Conservation (phyloP, 2,888 invertebrate genomes). For the Campoplex nolae region DNA sequence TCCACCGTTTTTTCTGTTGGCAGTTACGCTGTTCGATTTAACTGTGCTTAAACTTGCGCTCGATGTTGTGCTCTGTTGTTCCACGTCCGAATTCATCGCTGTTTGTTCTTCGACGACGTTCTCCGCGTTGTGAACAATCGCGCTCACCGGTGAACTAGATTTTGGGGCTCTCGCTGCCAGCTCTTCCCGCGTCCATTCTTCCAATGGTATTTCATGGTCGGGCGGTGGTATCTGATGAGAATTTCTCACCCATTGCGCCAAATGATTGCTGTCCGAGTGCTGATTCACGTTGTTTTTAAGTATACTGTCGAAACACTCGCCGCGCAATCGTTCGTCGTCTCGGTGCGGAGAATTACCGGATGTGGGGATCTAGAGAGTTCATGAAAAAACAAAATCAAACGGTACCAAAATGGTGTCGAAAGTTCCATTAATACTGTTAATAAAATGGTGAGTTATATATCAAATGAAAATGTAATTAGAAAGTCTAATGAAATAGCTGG, state of each 20-base stretch:
- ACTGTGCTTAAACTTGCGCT: conserved; percentile 83
- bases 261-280: conserved; percentile 76
- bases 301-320: conserved; percentile 71
- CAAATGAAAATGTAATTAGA: too few relatives aligned
- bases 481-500: too few relatives aligned
- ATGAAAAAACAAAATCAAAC: neutral
- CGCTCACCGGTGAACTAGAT: conserved; percentile 70
- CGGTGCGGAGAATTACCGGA: conserved; percentile 66
- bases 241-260: conserved; percentile 83
- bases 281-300: conserved; percentile 68
- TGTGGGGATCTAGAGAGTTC: conserved; percentile 52
- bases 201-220: conserved; percentile 79
- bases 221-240: conserved; percentile 82
- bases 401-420: too few relatives aligned
- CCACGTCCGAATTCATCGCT: conserved; percentile 79
- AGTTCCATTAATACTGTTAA: neutral
- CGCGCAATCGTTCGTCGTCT: conserved; percentile 65
- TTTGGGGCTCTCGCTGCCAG: conserved; percentile 80
- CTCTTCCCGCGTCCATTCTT: conserved; percentile 83
- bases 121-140: conserved; percentile 53
- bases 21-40: conserved; percentile 79
- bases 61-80: conserved; percentile 82
- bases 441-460: neutral
- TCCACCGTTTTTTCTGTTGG: conserved; percentile 77
- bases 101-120: conserved; percentile 75